Evolutionary conservation across 2,113 vertebrate genomes (phyloP).

Genomic region (Calonectris borealis): DNA sequence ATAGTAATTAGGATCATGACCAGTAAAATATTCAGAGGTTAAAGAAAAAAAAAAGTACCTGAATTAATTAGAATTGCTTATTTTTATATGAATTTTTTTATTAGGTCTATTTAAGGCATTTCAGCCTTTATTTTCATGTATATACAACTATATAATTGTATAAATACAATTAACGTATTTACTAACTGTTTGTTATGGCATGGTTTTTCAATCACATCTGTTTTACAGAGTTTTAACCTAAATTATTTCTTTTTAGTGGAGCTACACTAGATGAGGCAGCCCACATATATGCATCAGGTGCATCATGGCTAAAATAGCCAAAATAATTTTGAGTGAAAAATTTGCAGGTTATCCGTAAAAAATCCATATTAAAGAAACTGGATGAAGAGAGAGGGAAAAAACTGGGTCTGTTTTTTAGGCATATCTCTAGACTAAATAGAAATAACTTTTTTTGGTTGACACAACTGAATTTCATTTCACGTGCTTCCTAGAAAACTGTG

Average conservation of each 20-base stretch:
- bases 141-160: background rate
- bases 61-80: background rate
- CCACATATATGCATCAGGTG: background rate
- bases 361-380: background rate
- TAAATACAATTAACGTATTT: background rate
- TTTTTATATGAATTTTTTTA: background rate
- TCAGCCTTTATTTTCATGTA: background rate
- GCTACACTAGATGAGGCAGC: background rate
- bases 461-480: background rate
- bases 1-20: background rate
- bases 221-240: background rate
- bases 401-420: background rate
- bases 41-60: background rate
- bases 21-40: background rate
- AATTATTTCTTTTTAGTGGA: background rate
- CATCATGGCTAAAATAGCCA: background rate
- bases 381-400: background rate
- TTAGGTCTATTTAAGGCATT: background rate
- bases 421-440: background rate
- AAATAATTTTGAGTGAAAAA: background rate
- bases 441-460: background rate
- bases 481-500: background rate
- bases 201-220: background rate
- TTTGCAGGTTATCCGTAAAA: background rate
- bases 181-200: background rate